phyloP scores from a whole-genome alignment of 2,797 vertebrate species.

The Pygocentrus nattereri region DNA sequence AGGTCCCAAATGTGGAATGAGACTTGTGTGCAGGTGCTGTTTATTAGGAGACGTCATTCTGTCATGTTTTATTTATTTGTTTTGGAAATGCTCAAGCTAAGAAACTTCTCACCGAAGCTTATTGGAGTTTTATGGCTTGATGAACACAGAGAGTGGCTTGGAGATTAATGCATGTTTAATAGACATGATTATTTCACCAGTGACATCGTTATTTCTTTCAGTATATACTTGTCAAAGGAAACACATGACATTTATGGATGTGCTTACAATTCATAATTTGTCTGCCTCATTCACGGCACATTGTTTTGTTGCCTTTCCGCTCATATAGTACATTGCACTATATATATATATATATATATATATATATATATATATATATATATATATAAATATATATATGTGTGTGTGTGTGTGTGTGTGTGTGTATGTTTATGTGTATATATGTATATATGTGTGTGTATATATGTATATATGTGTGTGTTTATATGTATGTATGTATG shows the following conservation, averaged over 20 bases:
- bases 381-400: too few relatives aligned
- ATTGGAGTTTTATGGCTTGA: not conserved
- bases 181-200: not conserved
- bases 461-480: too few relatives aligned
- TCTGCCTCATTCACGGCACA: too few relatives aligned
- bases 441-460: too few relatives aligned
- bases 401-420: too few relatives aligned
- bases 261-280: not conserved
- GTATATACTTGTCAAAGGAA: not conserved
- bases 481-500: too few relatives aligned
- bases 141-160: not conserved
- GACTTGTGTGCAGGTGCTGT: not conserved
- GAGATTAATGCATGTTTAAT: not conserved
- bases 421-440: too few relatives aligned
- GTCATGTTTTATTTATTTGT: conserved; percentile 7
- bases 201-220: not conserved
- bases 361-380: too few relatives aligned
- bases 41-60: conserved; percentile 1
- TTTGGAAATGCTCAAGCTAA: not conserved
- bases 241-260: not conserved
- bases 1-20: not conserved
- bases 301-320: too few relatives aligned
- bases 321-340: not conserved
- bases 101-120: not conserved
- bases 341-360: too few relatives aligned